Percentiles rank a stretch among this genome's conserved stretches.
Conservation (phyloP, 2,888 invertebrate species). For the Tineola bisselliella region DNA sequence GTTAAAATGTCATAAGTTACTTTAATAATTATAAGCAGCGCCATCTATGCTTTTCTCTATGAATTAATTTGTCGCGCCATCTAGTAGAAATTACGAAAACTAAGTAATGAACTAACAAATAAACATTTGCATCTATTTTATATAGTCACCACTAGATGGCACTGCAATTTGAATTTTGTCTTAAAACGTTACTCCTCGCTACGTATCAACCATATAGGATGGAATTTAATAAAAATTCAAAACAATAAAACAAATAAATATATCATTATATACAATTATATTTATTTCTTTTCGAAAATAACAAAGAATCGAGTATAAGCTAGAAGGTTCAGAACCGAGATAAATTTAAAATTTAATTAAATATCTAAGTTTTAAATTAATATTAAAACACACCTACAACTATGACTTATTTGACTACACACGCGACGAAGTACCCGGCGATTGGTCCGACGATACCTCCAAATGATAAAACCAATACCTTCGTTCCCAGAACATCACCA, state of each 20-base stretch:
- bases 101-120: background rate
- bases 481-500: no score
- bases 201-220: no score
- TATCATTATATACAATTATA: background rate
- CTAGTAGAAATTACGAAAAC: background rate
- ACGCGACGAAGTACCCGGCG: conserved; percentile 7
- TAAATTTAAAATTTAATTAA: background rate
- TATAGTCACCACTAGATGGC: background rate
- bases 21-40: conserved; percentile 17
- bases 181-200: no score
- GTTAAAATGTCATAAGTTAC: no score
- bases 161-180: background rate
- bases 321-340: conserved; percentile 55
- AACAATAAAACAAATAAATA: background rate
- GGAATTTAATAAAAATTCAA: no score
- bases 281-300: conserved; percentile 43
- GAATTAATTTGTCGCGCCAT: background rate
- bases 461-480: background rate
- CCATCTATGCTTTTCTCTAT: background rate
- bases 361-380: conserved; percentile 4
- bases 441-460: conserved; percentile 14
- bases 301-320: conserved; percentile 45
- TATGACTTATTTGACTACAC: conserved; percentile 2
- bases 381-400: background rate
- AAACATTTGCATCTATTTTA: background rate